These are phyloP conservation scores for Spatulosminthurus flaviceps DNA, from an alignment of 2,888 invertebrate genomes.

Conservation along the genomic window DNA sequence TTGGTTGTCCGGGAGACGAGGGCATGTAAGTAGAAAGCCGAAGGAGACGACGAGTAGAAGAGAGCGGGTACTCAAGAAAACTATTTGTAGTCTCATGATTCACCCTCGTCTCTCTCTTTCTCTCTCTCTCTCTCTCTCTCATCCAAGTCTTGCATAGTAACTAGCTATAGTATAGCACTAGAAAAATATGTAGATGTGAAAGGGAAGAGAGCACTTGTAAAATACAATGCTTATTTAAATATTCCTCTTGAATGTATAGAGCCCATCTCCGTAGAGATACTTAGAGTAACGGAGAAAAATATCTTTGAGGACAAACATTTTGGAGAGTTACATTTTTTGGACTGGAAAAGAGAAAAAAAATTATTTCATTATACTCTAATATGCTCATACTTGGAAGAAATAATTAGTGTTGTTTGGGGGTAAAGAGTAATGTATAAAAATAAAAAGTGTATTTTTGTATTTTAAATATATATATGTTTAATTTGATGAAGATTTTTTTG, in stretches of 20 bases:
- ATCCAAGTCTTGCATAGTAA: neutral
- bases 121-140: neutral
- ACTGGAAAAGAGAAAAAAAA: too few relatives aligned
- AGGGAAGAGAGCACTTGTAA: neutral
- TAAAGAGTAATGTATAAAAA: too few relatives aligned
- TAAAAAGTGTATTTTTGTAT: too few relatives aligned
- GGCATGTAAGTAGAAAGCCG: too few relatives aligned
- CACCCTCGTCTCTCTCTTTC: neutral
- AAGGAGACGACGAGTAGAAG: neutral
- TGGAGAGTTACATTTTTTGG: too few relatives aligned
- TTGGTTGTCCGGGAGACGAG: conserved; percentile 8
- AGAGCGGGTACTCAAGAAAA: conserved; percentile 18
- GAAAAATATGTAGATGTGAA: neutral
- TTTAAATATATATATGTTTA: too few relatives aligned
- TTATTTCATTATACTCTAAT: too few relatives aligned
- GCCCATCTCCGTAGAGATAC: too few relatives aligned
- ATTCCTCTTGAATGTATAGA: neutral
- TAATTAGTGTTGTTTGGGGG: too few relatives aligned
- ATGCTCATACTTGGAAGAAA: too few relatives aligned
- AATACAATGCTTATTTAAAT: conserved; percentile 5
- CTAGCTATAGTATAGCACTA: neutral
- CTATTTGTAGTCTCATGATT: conserved; percentile 18
- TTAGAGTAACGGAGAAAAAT: too few relatives aligned
- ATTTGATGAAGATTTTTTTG: neutral
- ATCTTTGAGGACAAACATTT: too few relatives aligned